phyloP scores from a whole-genome alignment of 2,113 vertebrate species.

The Zingel zingel region DNA sequence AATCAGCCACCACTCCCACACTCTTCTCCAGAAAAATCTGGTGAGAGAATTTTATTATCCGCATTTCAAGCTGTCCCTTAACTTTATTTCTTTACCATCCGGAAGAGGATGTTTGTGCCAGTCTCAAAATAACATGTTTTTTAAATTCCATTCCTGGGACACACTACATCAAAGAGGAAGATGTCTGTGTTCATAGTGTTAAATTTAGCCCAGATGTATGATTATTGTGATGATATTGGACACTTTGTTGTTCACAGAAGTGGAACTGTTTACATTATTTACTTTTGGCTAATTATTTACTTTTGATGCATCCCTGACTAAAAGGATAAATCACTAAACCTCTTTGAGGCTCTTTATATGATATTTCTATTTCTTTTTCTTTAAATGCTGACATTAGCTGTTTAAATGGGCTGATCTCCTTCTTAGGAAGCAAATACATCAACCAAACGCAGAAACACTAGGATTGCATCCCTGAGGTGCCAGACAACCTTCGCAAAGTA shows the following conservation, averaged over 20 bases:
- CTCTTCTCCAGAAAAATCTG: slow-evolving; percentile 51
- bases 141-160: slow-evolving; percentile 20
- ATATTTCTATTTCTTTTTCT: slow-evolving; percentile 59
- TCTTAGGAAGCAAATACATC: slow-evolving; percentile 78
- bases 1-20: slow-evolving; percentile 38
- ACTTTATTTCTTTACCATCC: slow-evolving; percentile 68
- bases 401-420: slow-evolving; percentile 76
- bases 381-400: slow-evolving; percentile 84
- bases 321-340: slow-evolving; percentile 80
- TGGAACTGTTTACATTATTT: slow-evolving; percentile 39
- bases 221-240: background rate
- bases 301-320: slow-evolving; percentile 43
- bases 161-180: background rate
- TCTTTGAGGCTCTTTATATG: slow-evolving; percentile 88
- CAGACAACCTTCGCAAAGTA: slow-evolving; percentile 86
- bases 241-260: slow-evolving; percentile 6
- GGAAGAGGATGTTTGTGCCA: slow-evolving; percentile 31
- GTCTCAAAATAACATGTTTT: slow-evolving; percentile 59
- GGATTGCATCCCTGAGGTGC: slow-evolving; percentile 94
- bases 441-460: slow-evolving; percentile 83
- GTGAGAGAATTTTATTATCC: slow-evolving; percentile 55
- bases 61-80: slow-evolving; percentile 39
- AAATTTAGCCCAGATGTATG: background rate
- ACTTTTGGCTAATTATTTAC: slow-evolving; percentile 43
- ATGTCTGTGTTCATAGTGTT: background rate